Evolutionary conservation across 2,113 vertebrate genomes (phyloP), one percentile per base, ranked within the genome.

Genomic region (Chrysochloris asiatica): DNA sequence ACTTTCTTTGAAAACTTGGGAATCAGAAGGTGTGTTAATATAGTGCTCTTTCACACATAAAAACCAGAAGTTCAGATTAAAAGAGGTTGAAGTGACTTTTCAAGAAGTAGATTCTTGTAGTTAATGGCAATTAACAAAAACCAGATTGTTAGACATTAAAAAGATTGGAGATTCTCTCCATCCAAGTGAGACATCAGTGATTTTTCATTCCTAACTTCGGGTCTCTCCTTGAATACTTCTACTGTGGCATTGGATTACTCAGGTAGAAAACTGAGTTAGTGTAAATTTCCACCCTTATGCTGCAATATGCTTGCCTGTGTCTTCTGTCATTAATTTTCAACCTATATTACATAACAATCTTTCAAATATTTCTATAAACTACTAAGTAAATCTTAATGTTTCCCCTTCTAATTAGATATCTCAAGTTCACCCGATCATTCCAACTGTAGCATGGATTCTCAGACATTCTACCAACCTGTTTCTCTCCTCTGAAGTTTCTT

Each of bases 21-120:
- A 69, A 30, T n/a, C 47, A 33, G 14, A 50, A 13, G 8, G 4
- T 33, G 24, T 47, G 13, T 73, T 21, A 26, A 24, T 28, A 3
- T 2, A 6, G 3, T 2, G 4, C 7, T 45, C 1, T 38, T 54
- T 59, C 33, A 41, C n/a, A 47, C 1, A 26, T 1, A 5, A 33
- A 19, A 67, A 16, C 4, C 43, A 41, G 30, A n/a, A n/a, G 1
- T 52, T 67, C 26, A 24, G 2, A 54, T 67, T 19, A 4, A 45
- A 21, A 54, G n/a, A n/a, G 14, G 6, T 48, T 16, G 9, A 4
- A 3, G 22, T 22, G 10, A 1, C 13, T 72, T 47, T 30, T 67
- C 50, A 45, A 92, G 45, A 84, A 59, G n/a, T 10, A 28, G 33
- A 11, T 13, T 3, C 59, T 59, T 48, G 3, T 14, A 7, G 3